These are phyloP conservation scores for Actinemys pallida DNA, from an alignment of 2,113 vertebrate species.

Conservation along the genomic window DNA sequence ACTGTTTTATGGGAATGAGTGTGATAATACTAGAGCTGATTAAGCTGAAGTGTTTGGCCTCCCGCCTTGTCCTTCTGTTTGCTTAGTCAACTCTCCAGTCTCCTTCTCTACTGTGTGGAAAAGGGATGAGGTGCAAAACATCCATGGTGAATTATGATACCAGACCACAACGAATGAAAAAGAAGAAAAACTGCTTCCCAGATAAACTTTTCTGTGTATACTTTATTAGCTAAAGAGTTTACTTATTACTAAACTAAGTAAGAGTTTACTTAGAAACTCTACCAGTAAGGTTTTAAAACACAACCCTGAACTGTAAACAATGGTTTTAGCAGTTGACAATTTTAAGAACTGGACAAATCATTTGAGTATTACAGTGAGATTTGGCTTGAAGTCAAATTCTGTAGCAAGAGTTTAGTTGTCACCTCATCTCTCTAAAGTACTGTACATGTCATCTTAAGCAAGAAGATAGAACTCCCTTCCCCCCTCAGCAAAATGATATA, in stretches of 20 bases:
- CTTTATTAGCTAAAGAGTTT: not conserved
- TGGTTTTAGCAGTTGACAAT: not conserved
- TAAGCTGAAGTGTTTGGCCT: not conserved
- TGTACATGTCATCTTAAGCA: not conserved
- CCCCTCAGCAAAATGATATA: not conserved
- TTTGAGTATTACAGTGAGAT: not conserved
- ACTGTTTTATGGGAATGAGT: not conserved
- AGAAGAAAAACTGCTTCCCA: not conserved
- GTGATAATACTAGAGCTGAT: not conserved
- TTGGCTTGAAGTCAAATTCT: not conserved
- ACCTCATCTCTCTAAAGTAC: not conserved
- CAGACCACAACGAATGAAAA: not conserved
- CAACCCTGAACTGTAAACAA: not conserved
- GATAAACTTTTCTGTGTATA: not conserved
- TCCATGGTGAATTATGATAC: not conserved
- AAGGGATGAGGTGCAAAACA: not conserved
- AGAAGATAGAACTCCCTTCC: not conserved
- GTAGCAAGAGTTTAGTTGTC: not conserved
- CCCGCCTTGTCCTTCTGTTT: not conserved
- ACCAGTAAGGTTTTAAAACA: not conserved
- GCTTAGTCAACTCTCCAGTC: not conserved
- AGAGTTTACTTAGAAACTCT: not conserved
- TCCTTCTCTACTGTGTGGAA: not conserved
- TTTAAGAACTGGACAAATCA: not conserved
- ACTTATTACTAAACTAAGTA: too few relatives aligned